phyloP scores from a whole-genome alignment of 2,888 invertebrate species.

The Eutolmus rufibarbis region DNA sequence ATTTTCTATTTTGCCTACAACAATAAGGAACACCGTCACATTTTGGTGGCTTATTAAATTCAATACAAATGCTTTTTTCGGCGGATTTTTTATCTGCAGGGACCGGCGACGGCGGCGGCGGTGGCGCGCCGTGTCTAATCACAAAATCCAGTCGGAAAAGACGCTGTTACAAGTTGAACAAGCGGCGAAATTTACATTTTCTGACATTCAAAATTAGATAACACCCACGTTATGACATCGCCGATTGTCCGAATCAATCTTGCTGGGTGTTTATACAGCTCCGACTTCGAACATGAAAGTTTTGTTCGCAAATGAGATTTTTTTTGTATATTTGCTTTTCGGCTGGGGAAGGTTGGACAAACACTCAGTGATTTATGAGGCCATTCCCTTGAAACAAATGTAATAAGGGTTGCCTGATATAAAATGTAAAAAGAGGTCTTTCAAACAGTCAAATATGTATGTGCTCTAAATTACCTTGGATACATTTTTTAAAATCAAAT shows the following conservation, averaged over 20 bases:
- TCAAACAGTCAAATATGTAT: neutral
- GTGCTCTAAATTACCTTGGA: neutral
- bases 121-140: neutral
- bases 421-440: neutral
- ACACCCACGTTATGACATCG: slow-evolving; percentile 34
- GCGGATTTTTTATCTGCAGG: neutral
- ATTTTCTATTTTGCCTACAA: neutral
- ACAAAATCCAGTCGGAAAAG: neutral
- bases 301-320: neutral
- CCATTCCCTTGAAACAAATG: neutral
- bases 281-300: neutral
- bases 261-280: neutral
- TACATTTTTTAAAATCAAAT: neutral
- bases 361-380: neutral
- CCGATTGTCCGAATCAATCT: slow-evolving; percentile 9
- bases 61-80: neutral
- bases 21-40: neutral
- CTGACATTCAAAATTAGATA: slow-evolving; percentile 28
- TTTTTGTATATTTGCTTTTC: neutral
- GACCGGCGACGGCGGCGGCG: neutral
- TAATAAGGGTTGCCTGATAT: neutral
- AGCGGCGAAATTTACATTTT: slow-evolving; percentile 19
- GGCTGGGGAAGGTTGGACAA: neutral
- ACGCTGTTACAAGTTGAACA: neutral
- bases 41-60: neutral